Percentiles rank a stretch among this genome's conserved stretches.
Conservation (phyloP, 2,797 vertebrate genomes). For the Crenichthys baileyi region DNA sequence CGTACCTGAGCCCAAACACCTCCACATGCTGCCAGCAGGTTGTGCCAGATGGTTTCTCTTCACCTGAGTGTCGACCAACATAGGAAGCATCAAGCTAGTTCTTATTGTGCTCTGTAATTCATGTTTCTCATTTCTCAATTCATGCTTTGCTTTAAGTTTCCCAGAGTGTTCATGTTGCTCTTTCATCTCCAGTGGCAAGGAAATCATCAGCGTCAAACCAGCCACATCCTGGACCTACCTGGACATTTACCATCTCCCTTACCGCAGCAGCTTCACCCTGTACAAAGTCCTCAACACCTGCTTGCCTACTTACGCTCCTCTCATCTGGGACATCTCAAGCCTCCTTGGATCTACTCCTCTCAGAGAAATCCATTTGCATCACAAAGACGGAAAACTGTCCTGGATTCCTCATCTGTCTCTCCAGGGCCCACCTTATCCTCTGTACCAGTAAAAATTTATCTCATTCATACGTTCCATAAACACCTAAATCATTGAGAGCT, state of each 20-base stretch:
- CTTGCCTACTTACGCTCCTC: not conserved
- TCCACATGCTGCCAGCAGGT: not conserved
- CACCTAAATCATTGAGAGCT: not conserved
- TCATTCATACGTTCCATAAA: not conserved
- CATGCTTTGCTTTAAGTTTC: not conserved
- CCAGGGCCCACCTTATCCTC: not conserved
- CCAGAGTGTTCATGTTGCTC: not conserved
- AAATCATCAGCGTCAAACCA: not conserved
- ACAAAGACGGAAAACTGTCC: too few relatives aligned
- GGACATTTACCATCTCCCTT: not conserved
- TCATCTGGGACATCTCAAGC: not conserved
- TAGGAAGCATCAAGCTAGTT: not conserved
- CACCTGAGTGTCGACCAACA: not conserved
- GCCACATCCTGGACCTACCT: not conserved
- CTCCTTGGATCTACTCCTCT: too few relatives aligned
- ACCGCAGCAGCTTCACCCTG: not conserved
- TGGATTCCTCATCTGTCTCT: not conserved
- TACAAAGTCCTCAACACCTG: not conserved
- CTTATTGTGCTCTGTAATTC: not conserved
- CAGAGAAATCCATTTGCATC: too few relatives aligned
- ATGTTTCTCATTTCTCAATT: not conserved
- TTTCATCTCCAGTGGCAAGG: not conserved
- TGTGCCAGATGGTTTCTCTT: not conserved
- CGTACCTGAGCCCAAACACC: not conserved
- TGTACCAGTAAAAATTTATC: not conserved